Base-by-base conservation (phyloP, 2,797 vertebrate species). In the Lepilemur septentrionalis region DNA sequence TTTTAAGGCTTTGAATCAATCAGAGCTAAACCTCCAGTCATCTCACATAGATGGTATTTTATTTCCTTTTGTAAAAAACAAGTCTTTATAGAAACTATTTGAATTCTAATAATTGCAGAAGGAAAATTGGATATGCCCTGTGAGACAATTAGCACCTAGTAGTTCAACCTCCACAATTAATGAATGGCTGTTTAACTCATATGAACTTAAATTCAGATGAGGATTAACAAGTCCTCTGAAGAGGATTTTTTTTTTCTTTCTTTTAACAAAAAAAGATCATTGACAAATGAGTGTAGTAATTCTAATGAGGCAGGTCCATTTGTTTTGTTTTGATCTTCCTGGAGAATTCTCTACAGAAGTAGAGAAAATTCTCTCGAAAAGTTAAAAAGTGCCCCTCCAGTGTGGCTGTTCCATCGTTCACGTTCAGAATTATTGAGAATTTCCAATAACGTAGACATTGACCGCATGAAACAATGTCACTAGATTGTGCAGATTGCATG, bases 401-500 rank as follows among this genome's bases (percentile, higher is more conserved):
- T 7, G 14, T 59, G 20, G 5, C 28, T 32, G 14, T 55, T 81
- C 43, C n/a, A 25, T 81, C 55, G 35, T 50, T 81, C 89, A 70
- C 76, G 72, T 89, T 86, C 86, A 65, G 85, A 87, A 79, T 89
- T 91, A 93, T 61, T 15, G 18, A 96, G 75, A 22, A 30, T 96
- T 91, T 83, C 80, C 86, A 88, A 38, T 89, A 57, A 59, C 46
- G 70, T 20, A 20, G 50, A 81, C 96, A 48, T 2, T 94, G 96
- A 72, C 95, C 48, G 0, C 5, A 4, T 14, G 48, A 84, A 88
- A 91, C 94, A 97, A 88, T 93, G 92, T 67, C 2, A 7, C 89
- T 94, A 89, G 92, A 93, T 93, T 93, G 94, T 89, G 72, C 67
- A n/a, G 82, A 93, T 76, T 46, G 48, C 57, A 1, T 80, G 67